phyloP scores from a whole-genome alignment of 2,797 vertebrate species.

The Crenuchus spilurus region DNA sequence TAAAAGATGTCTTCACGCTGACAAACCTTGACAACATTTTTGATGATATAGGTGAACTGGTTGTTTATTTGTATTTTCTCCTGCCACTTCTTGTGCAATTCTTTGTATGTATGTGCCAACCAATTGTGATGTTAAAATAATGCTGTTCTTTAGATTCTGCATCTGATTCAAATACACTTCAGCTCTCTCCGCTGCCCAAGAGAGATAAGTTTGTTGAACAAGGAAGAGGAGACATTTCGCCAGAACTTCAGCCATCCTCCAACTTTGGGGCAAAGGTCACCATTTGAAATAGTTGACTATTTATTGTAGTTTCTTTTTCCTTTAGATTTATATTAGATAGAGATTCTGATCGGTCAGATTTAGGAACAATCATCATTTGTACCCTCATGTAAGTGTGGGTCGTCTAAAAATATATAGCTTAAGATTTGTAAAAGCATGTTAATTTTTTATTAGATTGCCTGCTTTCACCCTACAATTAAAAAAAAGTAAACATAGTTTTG shows the following conservation, averaged over 20 bases:
- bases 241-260: background rate
- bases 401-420: background rate
- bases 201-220: conserved; percentile 7
- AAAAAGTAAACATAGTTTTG: too few relatives aligned
- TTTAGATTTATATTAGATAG: too few relatives aligned
- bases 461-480: too few relatives aligned
- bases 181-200: conserved; percentile 47
- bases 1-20: conserved; percentile 40
- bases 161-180: conserved; percentile 10
- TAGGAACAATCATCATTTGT: background rate
- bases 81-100: background rate
- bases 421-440: too few relatives aligned
- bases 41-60: conserved; percentile 71
- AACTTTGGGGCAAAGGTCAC: background rate
- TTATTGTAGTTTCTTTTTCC: too few relatives aligned
- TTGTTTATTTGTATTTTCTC: background rate
- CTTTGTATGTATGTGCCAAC: background rate
- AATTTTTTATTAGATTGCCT: too few relatives aligned
- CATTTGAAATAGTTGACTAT: background rate
- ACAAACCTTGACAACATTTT: conserved; percentile 69
- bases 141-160: conserved; percentile 58
- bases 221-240: background rate
- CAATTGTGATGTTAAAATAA: background rate
- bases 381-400: background rate
- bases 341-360: background rate